Evolutionary conservation across 2,113 vertebrate species (phyloP).

Genomic region (Notothenia rossii): DNA sequence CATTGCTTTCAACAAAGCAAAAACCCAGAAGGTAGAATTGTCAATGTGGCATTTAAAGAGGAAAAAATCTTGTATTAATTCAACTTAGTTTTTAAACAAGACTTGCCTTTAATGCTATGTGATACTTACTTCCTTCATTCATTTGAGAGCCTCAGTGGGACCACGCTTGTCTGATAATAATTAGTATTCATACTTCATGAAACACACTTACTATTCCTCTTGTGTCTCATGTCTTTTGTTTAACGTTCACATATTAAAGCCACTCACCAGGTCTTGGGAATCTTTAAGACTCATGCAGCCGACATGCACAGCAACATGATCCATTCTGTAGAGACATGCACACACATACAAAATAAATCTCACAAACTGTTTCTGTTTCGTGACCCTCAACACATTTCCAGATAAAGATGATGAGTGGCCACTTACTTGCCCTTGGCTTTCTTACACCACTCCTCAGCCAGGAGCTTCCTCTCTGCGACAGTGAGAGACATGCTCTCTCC

Average conservation of each 20-base stretch:
- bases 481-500: slow-evolving; percentile 93
- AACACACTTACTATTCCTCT: not conserved
- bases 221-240: not conserved
- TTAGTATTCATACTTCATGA: not conserved
- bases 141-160: not conserved
- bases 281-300: slow-evolving; percentile 92
- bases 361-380: not conserved
- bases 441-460: slow-evolving; percentile 90
- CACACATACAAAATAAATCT: not conserved
- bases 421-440: slow-evolving; percentile 83
- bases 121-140: not conserved
- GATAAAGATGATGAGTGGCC: not conserved
- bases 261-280: slow-evolving; percentile 89
- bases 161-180: not conserved
- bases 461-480: slow-evolving; percentile 86
- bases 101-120: too few species aligned
- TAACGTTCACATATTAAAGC: not conserved
- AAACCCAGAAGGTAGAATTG: not conserved
- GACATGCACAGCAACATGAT: slow-evolving; percentile 93
- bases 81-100: not conserved
- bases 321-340: slow-evolving; percentile 83
- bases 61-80: not conserved
- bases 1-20: not conserved
- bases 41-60: not conserved
- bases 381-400: not conserved